phyloP scores from a whole-genome alignment of 2,888 invertebrate genomes.

The Psylliodes chrysocephalus region DNA sequence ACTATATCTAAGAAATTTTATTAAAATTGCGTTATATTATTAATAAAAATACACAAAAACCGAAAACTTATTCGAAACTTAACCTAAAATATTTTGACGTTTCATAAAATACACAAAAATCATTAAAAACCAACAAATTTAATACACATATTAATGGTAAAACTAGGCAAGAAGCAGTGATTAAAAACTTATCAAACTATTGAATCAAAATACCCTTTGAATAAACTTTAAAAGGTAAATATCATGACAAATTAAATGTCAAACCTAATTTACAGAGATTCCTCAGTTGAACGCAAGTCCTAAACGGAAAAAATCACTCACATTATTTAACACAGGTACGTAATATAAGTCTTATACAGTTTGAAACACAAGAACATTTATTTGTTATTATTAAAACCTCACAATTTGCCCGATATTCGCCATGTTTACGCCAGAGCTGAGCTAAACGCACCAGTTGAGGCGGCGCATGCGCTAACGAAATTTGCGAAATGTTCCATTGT shows the following conservation, averaged over 20 bases:
- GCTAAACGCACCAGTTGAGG: slow-evolving; percentile 39
- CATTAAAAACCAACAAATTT: slow-evolving; percentile 21
- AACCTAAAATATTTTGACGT: slow-evolving; percentile 34
- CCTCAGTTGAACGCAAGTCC: slow-evolving; percentile 14
- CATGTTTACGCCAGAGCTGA: slow-evolving; percentile 51
- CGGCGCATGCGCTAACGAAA: slow-evolving; percentile 19
- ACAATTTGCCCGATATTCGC: slow-evolving; percentile 48
- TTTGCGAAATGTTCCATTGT: slow-evolving; percentile 24
- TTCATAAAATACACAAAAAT: slow-evolving; percentile 34
- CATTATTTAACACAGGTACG: slow-evolving; percentile 46
- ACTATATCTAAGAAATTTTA: not conserved
- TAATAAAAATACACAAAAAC: slow-evolving; percentile 7
- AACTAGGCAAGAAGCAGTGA: slow-evolving; percentile 32
- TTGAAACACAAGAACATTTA: slow-evolving; percentile 46
- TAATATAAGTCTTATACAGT: slow-evolving; percentile 40
- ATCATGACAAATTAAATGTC: slow-evolving; percentile 46
- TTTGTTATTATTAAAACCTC: slow-evolving; percentile 51
- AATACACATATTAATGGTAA: not conserved
- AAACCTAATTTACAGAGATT: slow-evolving; percentile 29
- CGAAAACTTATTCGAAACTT: slow-evolving; percentile 20
- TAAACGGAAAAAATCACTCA: slow-evolving; percentile 39
- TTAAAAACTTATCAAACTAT: slow-evolving; percentile 4
- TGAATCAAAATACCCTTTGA: slow-evolving; percentile 19
- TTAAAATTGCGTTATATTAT: not conserved
- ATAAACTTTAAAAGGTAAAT: slow-evolving; percentile 43